Evolutionary conservation across 35 echinoderm and acorn worm genomes (phyloP).

Genomic region (Heliocidaris tuberculata): DNA sequence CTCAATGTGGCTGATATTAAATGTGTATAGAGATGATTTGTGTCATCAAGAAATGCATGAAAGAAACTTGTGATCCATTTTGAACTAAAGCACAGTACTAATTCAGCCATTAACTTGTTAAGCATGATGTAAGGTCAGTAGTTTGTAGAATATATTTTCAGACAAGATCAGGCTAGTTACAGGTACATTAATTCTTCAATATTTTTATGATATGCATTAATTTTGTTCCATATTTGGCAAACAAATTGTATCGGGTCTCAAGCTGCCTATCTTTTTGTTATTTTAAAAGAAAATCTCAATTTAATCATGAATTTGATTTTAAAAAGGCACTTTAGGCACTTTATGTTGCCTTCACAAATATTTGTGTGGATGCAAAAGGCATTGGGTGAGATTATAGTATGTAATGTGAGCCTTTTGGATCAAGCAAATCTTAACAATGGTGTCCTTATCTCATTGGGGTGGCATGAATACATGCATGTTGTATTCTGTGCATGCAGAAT

Average conservation of each 20-base stretch:
- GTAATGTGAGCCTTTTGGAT: background rate
- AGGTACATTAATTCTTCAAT: background rate
- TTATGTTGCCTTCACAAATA: background rate
- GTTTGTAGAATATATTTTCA: background rate
- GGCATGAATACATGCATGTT: background rate
- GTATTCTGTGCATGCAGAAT: no score
- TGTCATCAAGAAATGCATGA: background rate
- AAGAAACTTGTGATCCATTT: background rate
- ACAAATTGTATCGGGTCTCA: no score
- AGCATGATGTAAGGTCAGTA: background rate
- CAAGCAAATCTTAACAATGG: background rate
- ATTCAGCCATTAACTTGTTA: background rate
- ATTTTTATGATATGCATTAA: no score
- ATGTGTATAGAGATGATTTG: background rate
- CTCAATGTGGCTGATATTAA: background rate
- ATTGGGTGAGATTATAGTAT: background rate
- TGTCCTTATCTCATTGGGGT: background rate
- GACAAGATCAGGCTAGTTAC: background rate
- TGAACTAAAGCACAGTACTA: slow-evolving; percentile 17
- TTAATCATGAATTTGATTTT: background rate
- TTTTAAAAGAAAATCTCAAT: no score
- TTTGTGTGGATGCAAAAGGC: background rate
- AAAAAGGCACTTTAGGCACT: background rate
- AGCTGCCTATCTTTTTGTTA: no score
- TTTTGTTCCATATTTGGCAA: no score